Evolutionary conservation across 2,888 invertebrate species (phyloP), one percentile per base, ranked within the genome.

Genomic region (Cerastoderma edule): DNA sequence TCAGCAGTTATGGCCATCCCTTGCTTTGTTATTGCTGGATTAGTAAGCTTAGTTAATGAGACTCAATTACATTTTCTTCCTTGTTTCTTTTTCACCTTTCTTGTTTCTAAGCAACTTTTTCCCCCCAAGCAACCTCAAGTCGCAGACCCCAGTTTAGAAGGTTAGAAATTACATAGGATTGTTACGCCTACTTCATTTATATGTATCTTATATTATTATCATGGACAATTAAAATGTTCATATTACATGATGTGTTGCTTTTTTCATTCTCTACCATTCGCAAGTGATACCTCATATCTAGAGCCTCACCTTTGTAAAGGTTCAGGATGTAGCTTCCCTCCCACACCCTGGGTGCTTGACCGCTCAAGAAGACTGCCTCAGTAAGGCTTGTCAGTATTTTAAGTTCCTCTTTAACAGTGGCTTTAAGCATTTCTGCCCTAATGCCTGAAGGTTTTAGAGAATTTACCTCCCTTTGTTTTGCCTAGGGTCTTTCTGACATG

Each of bases 141-240:
- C 24, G 32, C 65, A 48, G 48, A 30, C 24, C 50, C 32, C 19
- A 22, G 54, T 67, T 67, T 67, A 67, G 67, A 54, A 56, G 27
- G 19, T 24, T 67, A 56, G 56, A 32, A 35, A 60, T 50, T 66
- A 73, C 46, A 63, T 78, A 78, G 78, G 78, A 78, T 66, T 78
- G 78, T 78, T 64, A 76, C 57, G 54, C 66, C 67, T 69, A 70
- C 56, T 70, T 78, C 78, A 73, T 73, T 67, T 67, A 69, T 72
- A 48, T 79, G 67, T 79, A 79, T 70, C 75, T 69, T 63, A 60
- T 60, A 72, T 57, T 68, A 68, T 60, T 70, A 73, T 72, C 74
- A 72, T 79, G 79, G 69, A 75, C 79, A 75, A 79, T 72, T 78
- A 79, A 79, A 57, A 79, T 50, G 79, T 79, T 79, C 79, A 79